Evolutionary conservation across 2,113 vertebrate genomes (phyloP).

Genomic region (Diadophis punctatus): DNA sequence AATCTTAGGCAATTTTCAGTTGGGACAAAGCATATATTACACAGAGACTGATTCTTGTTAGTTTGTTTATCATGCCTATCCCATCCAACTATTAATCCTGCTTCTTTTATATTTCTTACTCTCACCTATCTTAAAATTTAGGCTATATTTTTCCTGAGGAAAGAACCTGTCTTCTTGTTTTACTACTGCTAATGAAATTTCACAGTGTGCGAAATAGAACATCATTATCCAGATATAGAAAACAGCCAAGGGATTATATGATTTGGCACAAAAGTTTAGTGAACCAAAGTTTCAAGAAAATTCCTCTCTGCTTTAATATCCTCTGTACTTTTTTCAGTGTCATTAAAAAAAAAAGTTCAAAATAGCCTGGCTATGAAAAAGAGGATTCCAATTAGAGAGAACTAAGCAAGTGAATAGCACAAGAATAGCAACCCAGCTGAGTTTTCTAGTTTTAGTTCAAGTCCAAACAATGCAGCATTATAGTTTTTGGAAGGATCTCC

Average conservation of each 20-base stretch:
- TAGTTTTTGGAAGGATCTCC: neutral
- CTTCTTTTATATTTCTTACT: neutral
- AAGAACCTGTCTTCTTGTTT: no score
- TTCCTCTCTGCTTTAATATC: no score
- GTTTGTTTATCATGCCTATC: neutral
- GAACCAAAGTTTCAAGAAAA: neutral
- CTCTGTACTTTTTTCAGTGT: neutral
- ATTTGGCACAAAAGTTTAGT: neutral
- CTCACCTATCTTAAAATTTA: neutral
- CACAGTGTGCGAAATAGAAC: neutral
- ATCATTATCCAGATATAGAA: neutral
- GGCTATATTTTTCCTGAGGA: neutral
- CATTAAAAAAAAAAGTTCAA: neutral
- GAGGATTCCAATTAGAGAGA: neutral
- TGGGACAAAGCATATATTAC: neutral
- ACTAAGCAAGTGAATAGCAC: neutral
- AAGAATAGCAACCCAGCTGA: fast-evolving
- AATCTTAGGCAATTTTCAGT: neutral
- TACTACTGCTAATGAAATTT: neutral
- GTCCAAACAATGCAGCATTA: fast-evolving
- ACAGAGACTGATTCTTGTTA: neutral
- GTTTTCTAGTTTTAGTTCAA: neutral
- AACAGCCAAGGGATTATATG: neutral
- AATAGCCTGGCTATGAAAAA: neutral
- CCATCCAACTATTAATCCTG: neutral